Base-by-base conservation (phyloP, 2,797 vertebrate species). In the Melanogrammus aeglefinus region DNA sequence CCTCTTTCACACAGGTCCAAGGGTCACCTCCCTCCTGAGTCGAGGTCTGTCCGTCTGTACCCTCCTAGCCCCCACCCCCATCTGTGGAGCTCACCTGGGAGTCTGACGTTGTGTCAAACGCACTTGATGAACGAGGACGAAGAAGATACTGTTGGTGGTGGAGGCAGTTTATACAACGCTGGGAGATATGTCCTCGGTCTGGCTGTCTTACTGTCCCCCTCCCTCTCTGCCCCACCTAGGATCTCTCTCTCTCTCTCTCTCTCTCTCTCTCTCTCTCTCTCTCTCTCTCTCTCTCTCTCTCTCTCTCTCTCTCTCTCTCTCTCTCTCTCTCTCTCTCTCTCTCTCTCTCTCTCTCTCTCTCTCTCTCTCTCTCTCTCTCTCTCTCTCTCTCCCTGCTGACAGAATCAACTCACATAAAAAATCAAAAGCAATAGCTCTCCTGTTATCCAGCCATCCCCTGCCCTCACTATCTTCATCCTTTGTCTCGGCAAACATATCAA, bases 401-500 rank as follows among this genome's bases (percentile, higher is more conserved):
- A 86, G 84, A 86, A 79, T 84, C 79, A 88, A 90, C 81, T 39
- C 76, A 78, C 79, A 86, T 91, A 63, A 63, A 51, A 51, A 51
- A 21, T 16, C 7, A 8, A 63, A 63, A 63, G 57, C 90, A 86
- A 92, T 92, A 91, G 91, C 91, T 86, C 80, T 86, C 80, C 82
- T 85, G 86, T 89, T 88, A 91, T 88, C 87, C 88, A 88, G 85
- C 85, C 84, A 51, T 78, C 85, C 81, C 79, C 85, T 6, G 9
- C 63, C 63, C 63, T 6, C 63, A 27, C 63, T 27, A 69, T 27
- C 8, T 27, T 27, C n/a, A 69, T 69, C 1, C 27, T 69, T 69
- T 69, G 63, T 69, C 63, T 94, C 84, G 87, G 92, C 88, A 93
- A 94, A 94, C 92, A 92, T 89, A 91, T 94, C 92, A 91, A 90